These are phyloP conservation scores for Caenorhabditis becei DNA, from an alignment of 2,888 invertebrate genomes.

Conservation along the genomic window DNA sequence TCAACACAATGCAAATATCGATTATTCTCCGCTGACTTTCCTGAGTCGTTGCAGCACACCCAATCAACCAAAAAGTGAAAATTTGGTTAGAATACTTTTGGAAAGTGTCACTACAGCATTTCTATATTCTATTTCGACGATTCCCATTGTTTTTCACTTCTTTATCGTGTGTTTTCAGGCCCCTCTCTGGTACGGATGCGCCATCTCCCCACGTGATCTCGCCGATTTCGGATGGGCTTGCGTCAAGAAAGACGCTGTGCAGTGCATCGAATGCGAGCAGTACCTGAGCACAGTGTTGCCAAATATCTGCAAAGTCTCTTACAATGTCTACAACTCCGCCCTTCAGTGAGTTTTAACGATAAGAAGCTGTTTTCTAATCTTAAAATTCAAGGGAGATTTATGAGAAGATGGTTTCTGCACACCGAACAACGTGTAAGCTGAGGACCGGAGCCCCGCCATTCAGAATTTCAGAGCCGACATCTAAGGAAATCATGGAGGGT, in stretches of 20 bases:
- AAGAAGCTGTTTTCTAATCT: background rate
- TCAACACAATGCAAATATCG: background rate
- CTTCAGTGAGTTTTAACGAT: conserved; percentile 42
- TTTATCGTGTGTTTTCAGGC: conserved; percentile 23
- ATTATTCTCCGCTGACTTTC: background rate
- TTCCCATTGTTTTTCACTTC: background rate
- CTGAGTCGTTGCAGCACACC: background rate
- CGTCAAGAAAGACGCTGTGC: conserved; percentile 49
- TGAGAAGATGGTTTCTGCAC: conserved; percentile 52
- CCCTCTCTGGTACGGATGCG: conserved; percentile 53
- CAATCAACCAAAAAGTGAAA: background rate
- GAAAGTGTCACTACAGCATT: too few relatives aligned
- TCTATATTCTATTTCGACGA: background rate
- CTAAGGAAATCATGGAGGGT: conserved; percentile 53
- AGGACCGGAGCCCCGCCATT: conserved; percentile 51
- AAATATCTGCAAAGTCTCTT: conserved; percentile 50
- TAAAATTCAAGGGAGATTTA: conserved; percentile 50
- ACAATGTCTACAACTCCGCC: conserved; percentile 58
- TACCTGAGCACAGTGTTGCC: conserved; percentile 56
- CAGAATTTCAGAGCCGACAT: conserved; percentile 35
- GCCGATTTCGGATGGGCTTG: conserved; percentile 65
- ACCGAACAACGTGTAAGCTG: conserved; percentile 54
- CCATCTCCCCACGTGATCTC: conserved; percentile 63
- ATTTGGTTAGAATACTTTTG: too few relatives aligned
- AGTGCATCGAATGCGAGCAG: conserved; percentile 60